Evolutionary conservation across 1,140 invertebrate species (phyloP).

Genomic region (Zaprionus kolodkinae): DNA sequence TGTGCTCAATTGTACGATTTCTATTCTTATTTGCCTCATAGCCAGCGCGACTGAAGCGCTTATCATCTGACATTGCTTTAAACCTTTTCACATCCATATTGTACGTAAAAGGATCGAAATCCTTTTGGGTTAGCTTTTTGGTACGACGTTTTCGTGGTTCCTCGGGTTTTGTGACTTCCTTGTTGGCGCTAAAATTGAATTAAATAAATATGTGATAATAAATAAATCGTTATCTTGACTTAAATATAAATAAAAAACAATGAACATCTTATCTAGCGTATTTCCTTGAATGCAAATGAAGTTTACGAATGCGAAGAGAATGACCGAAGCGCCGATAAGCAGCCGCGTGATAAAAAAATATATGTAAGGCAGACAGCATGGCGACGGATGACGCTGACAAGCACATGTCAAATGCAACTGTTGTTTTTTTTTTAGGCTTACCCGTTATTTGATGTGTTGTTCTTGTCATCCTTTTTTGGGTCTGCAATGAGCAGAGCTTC

Average conservation of each 20-base stretch:
- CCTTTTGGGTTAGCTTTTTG: constrained; percentile 60
- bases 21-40: constrained; percentile 52
- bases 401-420: constrained; percentile 3
- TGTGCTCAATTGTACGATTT: constrained; percentile 57
- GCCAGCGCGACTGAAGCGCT: constrained; percentile 54
- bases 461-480: constrained; percentile 30
- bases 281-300: background rate
- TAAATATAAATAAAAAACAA: background rate
- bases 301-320: constrained; percentile 22
- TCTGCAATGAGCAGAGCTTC: constrained; percentile 47
- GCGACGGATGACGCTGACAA: constrained; percentile 16
- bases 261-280: background rate
- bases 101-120: constrained; percentile 63
- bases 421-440: constrained; percentile 37
- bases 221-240: background rate
- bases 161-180: constrained; percentile 29
- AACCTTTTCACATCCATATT: constrained; percentile 62
- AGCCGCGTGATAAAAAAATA: constrained; percentile 38
- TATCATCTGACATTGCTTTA: constrained; percentile 60
- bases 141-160: constrained; percentile 55
- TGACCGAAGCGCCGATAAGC: constrained; percentile 49
- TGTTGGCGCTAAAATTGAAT: constrained; percentile 8
- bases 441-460: constrained; percentile 26
- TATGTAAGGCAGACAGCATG: constrained; percentile 48
- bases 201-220: background rate